Base-by-base conservation (phyloP, 2,113 vertebrate genomes). In the Aegotheles bennettii region DNA sequence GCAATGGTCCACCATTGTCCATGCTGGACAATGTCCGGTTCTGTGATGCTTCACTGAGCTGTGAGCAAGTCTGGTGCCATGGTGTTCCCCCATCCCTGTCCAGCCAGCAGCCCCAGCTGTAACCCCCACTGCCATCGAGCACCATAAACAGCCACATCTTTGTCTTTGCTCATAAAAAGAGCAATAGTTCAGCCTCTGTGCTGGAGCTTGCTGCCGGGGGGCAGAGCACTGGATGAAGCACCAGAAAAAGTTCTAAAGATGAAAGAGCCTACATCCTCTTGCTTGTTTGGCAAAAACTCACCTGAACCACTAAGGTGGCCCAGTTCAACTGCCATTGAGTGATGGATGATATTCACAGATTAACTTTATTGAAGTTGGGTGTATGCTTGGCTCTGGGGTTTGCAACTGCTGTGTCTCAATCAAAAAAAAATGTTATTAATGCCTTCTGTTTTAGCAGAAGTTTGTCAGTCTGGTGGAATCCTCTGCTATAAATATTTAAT, bases 401-500 rank as follows among this genome's bases (percentile, higher is more conserved):
- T 29, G 2, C 16, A 65, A 71, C 57, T 60, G 57, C 73, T 35
- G 9, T 17, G 31, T 48, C 47, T 79, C 73, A 50, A 11, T 67
- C 1, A 11, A 54, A 59, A 68, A 9, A 7, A 47, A 16, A 40
- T 3, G 13, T 0, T 84, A 90, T 35, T 57, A 56, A 18, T 79
- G 51, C 69, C 64, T 85, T 70, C 56, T 83, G 69, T 48, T 89
- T 38, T 33, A 94, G 67, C 89, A 76, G 73, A 59, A 89, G 51
- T 93, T 84, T 59, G 33, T 69, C 76, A 86, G 74, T 84, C 40
- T 84, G 69, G 63, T 76, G 83, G 77, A 91, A 69, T 75, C 51
- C 33, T 75, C 23, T 48, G 57, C 91, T 94, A 69, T 87, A 84
- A 96, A 94, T 93, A 90, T 84, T 96, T 93, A 76, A 76, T 83